Evolutionary conservation across 2,113 vertebrate species (phyloP).

Genomic region (Actenoides hombroni): DNA sequence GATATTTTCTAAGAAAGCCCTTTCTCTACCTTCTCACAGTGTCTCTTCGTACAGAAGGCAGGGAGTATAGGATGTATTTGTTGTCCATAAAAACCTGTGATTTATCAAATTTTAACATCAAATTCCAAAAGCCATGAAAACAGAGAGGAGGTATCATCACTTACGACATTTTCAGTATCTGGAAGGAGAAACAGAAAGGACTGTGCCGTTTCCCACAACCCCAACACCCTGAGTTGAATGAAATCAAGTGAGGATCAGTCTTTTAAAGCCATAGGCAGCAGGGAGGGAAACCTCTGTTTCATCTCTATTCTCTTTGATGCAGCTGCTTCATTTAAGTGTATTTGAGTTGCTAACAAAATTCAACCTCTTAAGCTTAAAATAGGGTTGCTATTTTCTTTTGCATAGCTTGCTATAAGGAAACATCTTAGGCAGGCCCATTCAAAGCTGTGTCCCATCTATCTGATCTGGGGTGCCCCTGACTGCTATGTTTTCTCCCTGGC

Average conservation of each 20-base stretch:
- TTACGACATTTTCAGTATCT: neutral
- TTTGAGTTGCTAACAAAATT: neutral
- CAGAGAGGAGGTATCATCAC: neutral
- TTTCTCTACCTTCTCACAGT: neutral
- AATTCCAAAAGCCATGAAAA: neutral
- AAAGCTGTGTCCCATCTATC: neutral
- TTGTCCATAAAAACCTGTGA: neutral
- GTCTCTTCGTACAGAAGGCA: neutral
- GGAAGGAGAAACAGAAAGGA: neutral
- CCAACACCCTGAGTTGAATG: neutral
- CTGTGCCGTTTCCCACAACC: neutral
- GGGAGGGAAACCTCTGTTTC: neutral
- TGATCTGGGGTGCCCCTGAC: neutral
- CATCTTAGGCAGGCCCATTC: neutral
- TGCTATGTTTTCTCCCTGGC: neutral
- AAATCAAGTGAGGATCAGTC: neutral
- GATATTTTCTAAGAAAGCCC: neutral
- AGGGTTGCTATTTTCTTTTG: neutral
- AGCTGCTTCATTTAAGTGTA: neutral
- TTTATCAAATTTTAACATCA: neutral
- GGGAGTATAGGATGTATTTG: neutral
- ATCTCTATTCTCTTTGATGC: neutral
- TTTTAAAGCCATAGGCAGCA: neutral
- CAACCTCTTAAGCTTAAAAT: neutral
- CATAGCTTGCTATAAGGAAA: neutral